Evolutionary conservation across 2,113 vertebrate species (phyloP), one percentile per base, ranked within the genome.

Genomic region (Seriola aureovittata): DNA sequence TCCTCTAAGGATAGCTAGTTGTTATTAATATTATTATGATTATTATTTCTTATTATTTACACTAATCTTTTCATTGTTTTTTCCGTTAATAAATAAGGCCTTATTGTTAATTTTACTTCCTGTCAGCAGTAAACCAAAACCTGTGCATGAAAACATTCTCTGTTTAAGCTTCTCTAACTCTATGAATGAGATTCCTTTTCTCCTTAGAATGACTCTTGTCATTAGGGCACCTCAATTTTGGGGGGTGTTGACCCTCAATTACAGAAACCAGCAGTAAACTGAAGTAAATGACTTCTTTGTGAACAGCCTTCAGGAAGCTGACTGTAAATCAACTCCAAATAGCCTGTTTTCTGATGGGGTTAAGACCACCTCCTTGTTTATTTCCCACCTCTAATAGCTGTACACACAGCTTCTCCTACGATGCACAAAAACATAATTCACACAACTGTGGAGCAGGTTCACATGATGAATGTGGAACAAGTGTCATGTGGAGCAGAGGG

Each of bases 261-360:
- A 66, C 21, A 72, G 54, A 71, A 60, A 50, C n/a, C 54, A 67
- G 52, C 5, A 32, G 71, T 40, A 25, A 67, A 29, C 13, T 36
- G 14, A 50, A 67, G 32, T 59, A 58, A 69, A 77, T 50, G 46
- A 14, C 29, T 36, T 69, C 29, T 80, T 75, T 74, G 75, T 71
- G 65, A 29, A 60, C 57, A 55, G 23, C 25, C 1, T 17, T 54
- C 46, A 77, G 55, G 44, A 72, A 68, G 23, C 1, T 23, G 48
- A 75, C 36, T 71, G 9, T 68, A 63, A 80, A 71, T 71, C 1
- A 64, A 4, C 55, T 68, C 10, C 54, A 25, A n/a, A 48, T 19
- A 54, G 36, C 23, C 19, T 60, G 40, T 74, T 70, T 79, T 74
- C 52, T 59, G 29, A 46, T 21, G 36, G 46, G 21, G 13, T 54